Conservation (phyloP, 2,888 invertebrate genomes). For the Morpho helenor region DNA sequence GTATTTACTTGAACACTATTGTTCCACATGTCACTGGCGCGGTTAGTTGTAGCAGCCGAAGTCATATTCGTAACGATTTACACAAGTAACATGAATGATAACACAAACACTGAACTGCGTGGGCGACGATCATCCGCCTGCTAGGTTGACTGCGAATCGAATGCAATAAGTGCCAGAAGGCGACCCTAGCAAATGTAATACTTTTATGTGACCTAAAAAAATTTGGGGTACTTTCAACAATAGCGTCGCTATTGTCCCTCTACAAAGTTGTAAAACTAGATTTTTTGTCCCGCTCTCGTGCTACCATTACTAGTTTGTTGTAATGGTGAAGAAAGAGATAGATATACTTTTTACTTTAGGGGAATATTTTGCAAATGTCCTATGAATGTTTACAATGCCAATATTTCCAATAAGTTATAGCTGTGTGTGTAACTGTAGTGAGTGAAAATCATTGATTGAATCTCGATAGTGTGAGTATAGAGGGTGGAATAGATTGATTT, state of each 20-base stretch:
- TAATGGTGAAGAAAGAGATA: constrained; percentile 44
- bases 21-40: constrained; percentile 68
- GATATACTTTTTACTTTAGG: constrained; percentile 45
- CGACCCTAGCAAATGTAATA: constrained; percentile 76
- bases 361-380: constrained; percentile 69
- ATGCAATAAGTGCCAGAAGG: constrained; percentile 68
- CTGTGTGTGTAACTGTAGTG: constrained; percentile 47
- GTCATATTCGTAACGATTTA: constrained; percentile 45
- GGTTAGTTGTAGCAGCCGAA: constrained; percentile 56
- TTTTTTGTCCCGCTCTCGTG: constrained; percentile 47
- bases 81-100: constrained; percentile 41
- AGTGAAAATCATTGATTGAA: constrained; percentile 59
- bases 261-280: constrained; percentile 64
- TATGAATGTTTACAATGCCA: constrained; percentile 75
- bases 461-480: constrained; percentile 52
- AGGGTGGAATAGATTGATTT: constrained; percentile 77
- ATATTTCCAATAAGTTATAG: constrained; percentile 62
- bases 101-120: constrained; percentile 54
- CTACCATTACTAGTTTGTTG: constrained; percentile 29
- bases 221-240: constrained; percentile 77
- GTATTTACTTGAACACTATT: constrained; percentile 51
- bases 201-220: constrained; percentile 78
- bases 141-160: constrained; percentile 70
- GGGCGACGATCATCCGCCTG: constrained; percentile 57
- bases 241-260: constrained; percentile 74